Percentiles rank a stretch among this genome's conserved stretches.
Evolutionary conservation across 2,888 invertebrate genomes (phyloP).

Genomic region (Papilio demoleus): DNA sequence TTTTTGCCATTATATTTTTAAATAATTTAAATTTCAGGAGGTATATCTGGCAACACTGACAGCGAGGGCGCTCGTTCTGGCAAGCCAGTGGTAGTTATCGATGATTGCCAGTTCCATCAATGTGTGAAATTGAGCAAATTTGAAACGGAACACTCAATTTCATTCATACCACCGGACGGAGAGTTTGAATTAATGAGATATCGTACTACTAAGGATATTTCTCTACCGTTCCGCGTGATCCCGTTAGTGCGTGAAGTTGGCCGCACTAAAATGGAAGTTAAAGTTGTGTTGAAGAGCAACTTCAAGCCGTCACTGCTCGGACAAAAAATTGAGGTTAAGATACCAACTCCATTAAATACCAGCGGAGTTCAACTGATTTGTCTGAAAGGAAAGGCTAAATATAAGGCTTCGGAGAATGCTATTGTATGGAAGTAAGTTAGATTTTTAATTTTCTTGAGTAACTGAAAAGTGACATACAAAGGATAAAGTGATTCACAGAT

Average conservation of each 20-base stretch:
- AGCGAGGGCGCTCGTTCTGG: slow-evolving; percentile 94
- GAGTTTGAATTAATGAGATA: slow-evolving; percentile 91
- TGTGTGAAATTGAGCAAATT: slow-evolving; percentile 99
- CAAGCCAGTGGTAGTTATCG: slow-evolving; percentile 99
- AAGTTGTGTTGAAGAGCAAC: slow-evolving; percentile 99
- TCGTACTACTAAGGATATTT: slow-evolving; percentile 99
- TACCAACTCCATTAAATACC: slow-evolving; percentile 99
- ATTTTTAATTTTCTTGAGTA: neutral
- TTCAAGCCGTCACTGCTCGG: slow-evolving; percentile 99
- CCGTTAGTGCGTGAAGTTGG: slow-evolving; percentile 99
- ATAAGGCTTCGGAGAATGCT: slow-evolving; percentile 99
- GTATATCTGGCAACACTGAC: slow-evolving; percentile 87
- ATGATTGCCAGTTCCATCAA: slow-evolving; percentile 99
- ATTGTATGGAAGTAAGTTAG: slow-evolving; percentile 94
- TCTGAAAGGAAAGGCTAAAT: slow-evolving; percentile 99
- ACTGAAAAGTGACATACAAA: no score
- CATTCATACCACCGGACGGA: slow-evolving; percentile 99
- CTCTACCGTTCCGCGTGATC: slow-evolving; percentile 99
- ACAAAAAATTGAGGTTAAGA: slow-evolving; percentile 99
- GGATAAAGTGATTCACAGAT: no score
- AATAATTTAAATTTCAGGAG: slow-evolving; percentile 64
- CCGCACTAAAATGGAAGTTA: slow-evolving; percentile 99
- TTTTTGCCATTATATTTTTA: neutral
- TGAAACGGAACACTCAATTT: slow-evolving; percentile 99
- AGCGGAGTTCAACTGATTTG: slow-evolving; percentile 99